Evolutionary conservation across 2,113 vertebrate genomes (phyloP).

Genomic region (Collichthys lucidus): DNA sequence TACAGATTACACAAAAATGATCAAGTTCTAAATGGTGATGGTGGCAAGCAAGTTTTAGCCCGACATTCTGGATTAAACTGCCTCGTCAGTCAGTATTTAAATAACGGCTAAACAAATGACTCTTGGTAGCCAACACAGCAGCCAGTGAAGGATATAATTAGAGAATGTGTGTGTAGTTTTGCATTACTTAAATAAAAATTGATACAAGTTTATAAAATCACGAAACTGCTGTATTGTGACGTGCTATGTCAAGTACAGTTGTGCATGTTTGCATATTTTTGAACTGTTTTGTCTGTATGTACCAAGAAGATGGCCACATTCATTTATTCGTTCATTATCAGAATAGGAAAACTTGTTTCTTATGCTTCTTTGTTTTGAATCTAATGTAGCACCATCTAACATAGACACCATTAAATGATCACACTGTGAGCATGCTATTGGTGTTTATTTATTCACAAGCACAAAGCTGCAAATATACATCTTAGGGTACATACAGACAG

Average conservation of each 20-base stretch:
- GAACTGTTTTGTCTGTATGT: background rate
- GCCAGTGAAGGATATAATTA: background rate
- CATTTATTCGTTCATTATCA: background rate
- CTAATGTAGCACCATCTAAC: too few species aligned
- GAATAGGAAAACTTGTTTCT: background rate
- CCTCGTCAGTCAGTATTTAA: constrained; percentile 37
- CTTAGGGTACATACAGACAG: too few species aligned
- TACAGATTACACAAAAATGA: background rate
- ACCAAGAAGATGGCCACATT: background rate
- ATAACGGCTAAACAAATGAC: constrained; percentile 59
- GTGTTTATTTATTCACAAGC: background rate
- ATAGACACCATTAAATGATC: background rate
- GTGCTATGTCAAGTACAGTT: background rate
- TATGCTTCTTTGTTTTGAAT: background rate
- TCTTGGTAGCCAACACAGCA: background rate
- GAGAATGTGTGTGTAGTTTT: background rate
- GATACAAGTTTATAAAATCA: too few species aligned
- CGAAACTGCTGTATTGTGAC: background rate
- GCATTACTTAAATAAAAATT: too few species aligned
- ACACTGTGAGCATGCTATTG: too few species aligned
- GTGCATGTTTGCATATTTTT: background rate
- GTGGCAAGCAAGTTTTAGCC: background rate
- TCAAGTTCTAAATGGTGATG: background rate
- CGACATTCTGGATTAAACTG: background rate
- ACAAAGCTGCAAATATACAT: background rate